These are phyloP conservation scores for Tetramorium bicarinatum DNA, from an alignment of 2,888 invertebrate species.

Conservation along the genomic window DNA sequence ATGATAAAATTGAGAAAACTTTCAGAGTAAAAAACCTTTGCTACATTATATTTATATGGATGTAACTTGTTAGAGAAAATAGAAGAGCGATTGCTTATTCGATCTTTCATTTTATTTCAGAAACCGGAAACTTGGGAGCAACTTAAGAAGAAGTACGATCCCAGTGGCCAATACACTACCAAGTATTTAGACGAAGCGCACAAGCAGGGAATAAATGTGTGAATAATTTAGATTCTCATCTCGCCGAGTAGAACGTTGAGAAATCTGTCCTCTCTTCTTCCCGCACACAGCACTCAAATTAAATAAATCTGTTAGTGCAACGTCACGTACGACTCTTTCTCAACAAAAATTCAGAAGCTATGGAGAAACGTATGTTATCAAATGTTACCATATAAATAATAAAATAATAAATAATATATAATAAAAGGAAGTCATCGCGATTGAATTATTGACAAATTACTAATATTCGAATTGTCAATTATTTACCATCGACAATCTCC, in stretches of 20 bases:
- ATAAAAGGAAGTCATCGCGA: not conserved
- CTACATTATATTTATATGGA: not conserved
- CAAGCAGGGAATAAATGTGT: constrained; percentile 78
- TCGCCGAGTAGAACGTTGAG: constrained; percentile 22
- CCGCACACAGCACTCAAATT: not conserved
- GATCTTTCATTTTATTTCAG: constrained; percentile 67
- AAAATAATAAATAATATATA: not conserved
- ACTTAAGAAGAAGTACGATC: constrained; percentile 91
- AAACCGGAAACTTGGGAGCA: constrained; percentile 89
- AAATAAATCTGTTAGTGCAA: constrained; percentile 21
- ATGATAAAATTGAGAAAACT: not conserved
- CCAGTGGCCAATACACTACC: constrained; percentile 89
- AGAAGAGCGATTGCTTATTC: constrained; percentile 3
- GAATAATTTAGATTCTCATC: constrained; percentile 56
- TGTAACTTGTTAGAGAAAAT: not conserved
- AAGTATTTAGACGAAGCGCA: constrained; percentile 89
- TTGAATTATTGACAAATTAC: not conserved
- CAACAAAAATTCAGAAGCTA: not conserved
- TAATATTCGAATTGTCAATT: constrained; percentile 9
- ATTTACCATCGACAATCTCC: not conserved
- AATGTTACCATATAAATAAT: constrained; percentile 4
- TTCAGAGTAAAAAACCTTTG: not conserved
- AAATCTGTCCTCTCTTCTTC: constrained; percentile 7
- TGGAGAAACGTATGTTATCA: not conserved
- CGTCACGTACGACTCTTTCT: not conserved